Conservation (phyloP, 2,113 vertebrate species). For the Oryzias celebensis region DNA sequence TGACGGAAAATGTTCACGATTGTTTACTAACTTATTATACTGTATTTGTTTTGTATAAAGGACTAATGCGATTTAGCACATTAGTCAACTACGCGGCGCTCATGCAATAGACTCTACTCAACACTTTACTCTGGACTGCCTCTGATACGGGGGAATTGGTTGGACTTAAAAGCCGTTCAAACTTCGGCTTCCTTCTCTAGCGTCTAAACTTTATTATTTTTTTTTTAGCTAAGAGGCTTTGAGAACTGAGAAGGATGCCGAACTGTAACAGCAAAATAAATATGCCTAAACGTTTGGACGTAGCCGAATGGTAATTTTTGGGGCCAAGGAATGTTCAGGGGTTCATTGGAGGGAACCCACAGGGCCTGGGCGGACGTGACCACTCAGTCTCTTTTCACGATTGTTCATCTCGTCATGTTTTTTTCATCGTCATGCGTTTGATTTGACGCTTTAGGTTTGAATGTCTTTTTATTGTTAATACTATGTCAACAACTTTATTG, state of each 20-base stretch:
- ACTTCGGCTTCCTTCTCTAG: slow-evolving; percentile 51
- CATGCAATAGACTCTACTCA: slow-evolving; percentile 74
- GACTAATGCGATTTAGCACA: slow-evolving; percentile 66
- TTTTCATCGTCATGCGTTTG: slow-evolving; percentile 54
- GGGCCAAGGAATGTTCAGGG: slow-evolving; percentile 76
- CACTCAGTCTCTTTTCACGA: slow-evolving; percentile 75
- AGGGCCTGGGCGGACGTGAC: slow-evolving; percentile 70
- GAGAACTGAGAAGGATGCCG: slow-evolving; percentile 14
- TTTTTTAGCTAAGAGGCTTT: not conserved
- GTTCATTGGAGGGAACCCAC: slow-evolving; percentile 64
- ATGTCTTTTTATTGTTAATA: slow-evolving; percentile 70
- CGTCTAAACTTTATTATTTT: not conserved
- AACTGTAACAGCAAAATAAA: slow-evolving; percentile 12
- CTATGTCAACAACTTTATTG: slow-evolving; percentile 50
- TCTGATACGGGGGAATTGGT: slow-evolving; percentile 59
- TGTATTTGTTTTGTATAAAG: slow-evolving; percentile 67
- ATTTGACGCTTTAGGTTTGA: slow-evolving; percentile 73
- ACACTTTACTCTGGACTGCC: slow-evolving; percentile 71
- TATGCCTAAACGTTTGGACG: slow-evolving; percentile 46
- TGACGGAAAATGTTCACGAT: slow-evolving; percentile 69
- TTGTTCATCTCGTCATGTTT: slow-evolving; percentile 72
- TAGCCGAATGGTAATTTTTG: slow-evolving; percentile 55
- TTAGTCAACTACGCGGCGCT: slow-evolving; percentile 70
- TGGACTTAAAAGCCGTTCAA: slow-evolving; percentile 67
- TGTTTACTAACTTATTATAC: slow-evolving; percentile 67